Percentiles rank a stretch among this genome's conserved stretches.
phyloP scores from a whole-genome alignment of 2,888 invertebrate genomes.

The Dolichomitus sp. region DNA sequence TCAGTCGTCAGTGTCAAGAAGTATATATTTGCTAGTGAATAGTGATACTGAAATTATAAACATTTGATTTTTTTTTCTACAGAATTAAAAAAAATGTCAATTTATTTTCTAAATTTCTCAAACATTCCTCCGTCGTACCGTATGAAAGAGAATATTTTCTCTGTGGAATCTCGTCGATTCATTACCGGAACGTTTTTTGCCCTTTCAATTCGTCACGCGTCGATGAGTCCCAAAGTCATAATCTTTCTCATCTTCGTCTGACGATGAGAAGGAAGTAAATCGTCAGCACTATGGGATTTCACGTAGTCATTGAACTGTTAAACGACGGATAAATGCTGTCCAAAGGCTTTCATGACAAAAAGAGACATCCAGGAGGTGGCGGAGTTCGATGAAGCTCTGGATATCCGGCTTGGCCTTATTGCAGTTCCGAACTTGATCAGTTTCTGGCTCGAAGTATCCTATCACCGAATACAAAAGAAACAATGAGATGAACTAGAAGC shows the following conservation, averaged over 20 bases:
- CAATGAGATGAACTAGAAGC: neutral
- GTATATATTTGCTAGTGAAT: conserved; percentile 4
- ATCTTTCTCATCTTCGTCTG: conserved; percentile 28
- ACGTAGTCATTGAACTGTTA: conserved; percentile 22
- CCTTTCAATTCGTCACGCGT: conserved; percentile 37
- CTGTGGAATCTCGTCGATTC: conserved; percentile 16
- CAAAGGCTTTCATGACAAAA: conserved; percentile 21
- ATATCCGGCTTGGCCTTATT: conserved; percentile 44
- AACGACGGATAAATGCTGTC: conserved; percentile 40
- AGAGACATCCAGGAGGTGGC: neutral
- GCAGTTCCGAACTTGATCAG: conserved; percentile 29
- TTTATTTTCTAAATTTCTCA: conserved; percentile 5
- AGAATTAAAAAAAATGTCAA: neutral
- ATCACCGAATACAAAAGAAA: conserved; percentile 13
- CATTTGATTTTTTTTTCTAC: neutral
- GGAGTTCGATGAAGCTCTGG: conserved; percentile 45
- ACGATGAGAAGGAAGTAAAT: conserved; percentile 21
- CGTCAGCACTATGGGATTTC: conserved; percentile 52
- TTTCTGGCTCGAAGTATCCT: conserved; percentile 23
- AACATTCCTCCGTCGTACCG: neutral
- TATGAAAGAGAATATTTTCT: neutral
- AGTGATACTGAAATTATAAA: neutral
- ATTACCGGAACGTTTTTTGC: conserved; percentile 13
- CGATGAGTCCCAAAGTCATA: conserved; percentile 32
- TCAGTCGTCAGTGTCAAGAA: conserved; percentile 25